Conservation (phyloP, 2,797 vertebrate species). For the Sebastes trivittatus region DNA sequence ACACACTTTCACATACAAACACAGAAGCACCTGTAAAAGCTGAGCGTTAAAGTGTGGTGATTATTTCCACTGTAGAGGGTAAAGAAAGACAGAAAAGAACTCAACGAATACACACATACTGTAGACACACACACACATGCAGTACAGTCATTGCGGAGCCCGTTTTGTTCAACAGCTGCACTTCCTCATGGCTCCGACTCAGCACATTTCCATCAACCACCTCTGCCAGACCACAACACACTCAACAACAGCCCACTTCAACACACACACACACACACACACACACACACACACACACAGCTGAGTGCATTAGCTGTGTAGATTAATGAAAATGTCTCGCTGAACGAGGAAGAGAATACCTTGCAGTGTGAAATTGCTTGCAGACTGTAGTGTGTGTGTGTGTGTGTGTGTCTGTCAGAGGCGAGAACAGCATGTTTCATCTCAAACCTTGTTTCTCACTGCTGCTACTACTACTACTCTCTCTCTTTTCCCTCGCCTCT, state of each 20-base stretch:
- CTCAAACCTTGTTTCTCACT: constrained; percentile 80
- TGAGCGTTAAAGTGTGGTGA: background rate
- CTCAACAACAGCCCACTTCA: constrained; percentile 91
- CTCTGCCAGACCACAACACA: constrained; percentile 94
- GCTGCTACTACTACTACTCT: constrained; percentile 63
- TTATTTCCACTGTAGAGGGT: constrained; percentile 3
- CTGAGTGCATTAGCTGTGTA: constrained; percentile 86
- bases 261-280: constrained; percentile 64
- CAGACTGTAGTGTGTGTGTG: constrained; percentile 80
- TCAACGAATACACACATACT: background rate
- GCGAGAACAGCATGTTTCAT: constrained; percentile 88
- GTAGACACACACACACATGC: background rate
- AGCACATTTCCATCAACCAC: constrained; percentile 92
- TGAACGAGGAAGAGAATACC: constrained; percentile 87
- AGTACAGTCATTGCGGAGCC: constrained; percentile 35
- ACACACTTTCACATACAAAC: constrained; percentile 5
- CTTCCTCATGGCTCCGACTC: constrained; percentile 93
- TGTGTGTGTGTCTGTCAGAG: constrained; percentile 14
- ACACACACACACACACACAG: constrained; percentile 43
- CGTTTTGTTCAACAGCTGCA: constrained; percentile 90
- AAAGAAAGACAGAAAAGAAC: background rate
- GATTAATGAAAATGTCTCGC: constrained; percentile 95
- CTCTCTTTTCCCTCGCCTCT: constrained; percentile 58
- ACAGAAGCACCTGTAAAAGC: constrained; percentile 54
- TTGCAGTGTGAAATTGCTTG: constrained; percentile 89